These are phyloP conservation scores for Todiramphus saurophagus DNA, from an alignment of 2,113 vertebrate genomes.

Conservation along the genomic window DNA sequence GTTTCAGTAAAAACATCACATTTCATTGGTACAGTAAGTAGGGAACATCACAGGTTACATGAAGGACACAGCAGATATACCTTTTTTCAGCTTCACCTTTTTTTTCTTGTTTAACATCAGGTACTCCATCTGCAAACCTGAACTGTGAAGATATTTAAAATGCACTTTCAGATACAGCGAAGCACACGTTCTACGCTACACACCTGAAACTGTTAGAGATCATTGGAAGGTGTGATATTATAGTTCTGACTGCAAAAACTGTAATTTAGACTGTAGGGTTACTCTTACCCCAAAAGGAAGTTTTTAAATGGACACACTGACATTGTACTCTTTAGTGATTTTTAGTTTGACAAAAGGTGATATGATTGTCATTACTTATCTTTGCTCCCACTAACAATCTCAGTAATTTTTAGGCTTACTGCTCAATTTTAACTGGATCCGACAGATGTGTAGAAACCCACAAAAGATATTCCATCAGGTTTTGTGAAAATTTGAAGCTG, in stretches of 20 bases:
- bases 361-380: not conserved
- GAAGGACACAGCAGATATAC: constrained; percentile 44
- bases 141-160: constrained; percentile 51
- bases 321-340: not conserved
- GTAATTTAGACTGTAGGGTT: not conserved
- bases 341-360: not conserved
- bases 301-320: not conserved
- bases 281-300: not conserved
- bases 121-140: constrained; percentile 28
- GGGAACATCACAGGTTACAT: not conserved
- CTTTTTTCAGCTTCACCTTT: constrained; percentile 55
- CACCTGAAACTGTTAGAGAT: not conserved
- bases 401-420: not conserved
- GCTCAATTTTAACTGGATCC: not conserved
- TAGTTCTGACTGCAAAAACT: not conserved
- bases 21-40: not conserved
- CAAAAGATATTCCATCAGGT: not conserved
- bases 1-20: not conserved
- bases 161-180: not conserved
- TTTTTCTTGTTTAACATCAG: constrained; percentile 45
- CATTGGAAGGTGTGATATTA: not conserved
- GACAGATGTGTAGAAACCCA: not conserved
- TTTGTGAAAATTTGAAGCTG: not conserved
- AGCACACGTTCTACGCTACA: not conserved
- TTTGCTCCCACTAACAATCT: not conserved